phyloP scores from a whole-genome alignment of 2,797 vertebrate genomes.

The Nasua narica region DNA sequence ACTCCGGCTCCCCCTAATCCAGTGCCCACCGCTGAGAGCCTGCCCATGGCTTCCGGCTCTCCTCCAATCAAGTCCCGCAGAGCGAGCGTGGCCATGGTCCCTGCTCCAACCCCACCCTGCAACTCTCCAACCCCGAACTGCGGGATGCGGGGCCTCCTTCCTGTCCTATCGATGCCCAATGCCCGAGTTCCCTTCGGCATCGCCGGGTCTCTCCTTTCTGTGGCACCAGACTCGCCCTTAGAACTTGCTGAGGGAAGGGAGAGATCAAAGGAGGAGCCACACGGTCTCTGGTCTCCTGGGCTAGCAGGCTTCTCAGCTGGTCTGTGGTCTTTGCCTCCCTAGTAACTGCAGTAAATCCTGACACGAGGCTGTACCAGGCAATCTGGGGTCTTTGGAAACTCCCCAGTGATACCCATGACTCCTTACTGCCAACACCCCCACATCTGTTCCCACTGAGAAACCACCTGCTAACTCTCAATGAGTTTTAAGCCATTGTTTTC shows the following conservation, averaged over 20 bases:
- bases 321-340: background rate
- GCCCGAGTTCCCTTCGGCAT: background rate
- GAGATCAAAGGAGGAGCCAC: background rate
- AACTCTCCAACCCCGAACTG: fast-evolving
- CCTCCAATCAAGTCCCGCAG: background rate
- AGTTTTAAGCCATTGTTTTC: background rate
- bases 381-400: background rate
- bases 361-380: background rate
- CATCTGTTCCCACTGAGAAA: background rate
- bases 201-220: background rate
- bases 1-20: background rate
- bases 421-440: background rate
- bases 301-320: background rate
- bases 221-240: background rate
- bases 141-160: background rate
- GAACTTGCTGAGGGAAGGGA: background rate
- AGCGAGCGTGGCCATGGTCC: fast-evolving
- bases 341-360: background rate
- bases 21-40: background rate
- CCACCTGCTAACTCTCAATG: background rate
- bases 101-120: background rate
- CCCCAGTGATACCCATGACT: background rate
- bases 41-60: background rate
- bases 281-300: background rate
- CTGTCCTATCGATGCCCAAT: background rate